A percentile compares a stretch with the other conserved stretches of the same genome.
Evolutionary conservation across 2,888 invertebrate species (phyloP).

Genomic region (Tetranychus truncatus): DNA sequence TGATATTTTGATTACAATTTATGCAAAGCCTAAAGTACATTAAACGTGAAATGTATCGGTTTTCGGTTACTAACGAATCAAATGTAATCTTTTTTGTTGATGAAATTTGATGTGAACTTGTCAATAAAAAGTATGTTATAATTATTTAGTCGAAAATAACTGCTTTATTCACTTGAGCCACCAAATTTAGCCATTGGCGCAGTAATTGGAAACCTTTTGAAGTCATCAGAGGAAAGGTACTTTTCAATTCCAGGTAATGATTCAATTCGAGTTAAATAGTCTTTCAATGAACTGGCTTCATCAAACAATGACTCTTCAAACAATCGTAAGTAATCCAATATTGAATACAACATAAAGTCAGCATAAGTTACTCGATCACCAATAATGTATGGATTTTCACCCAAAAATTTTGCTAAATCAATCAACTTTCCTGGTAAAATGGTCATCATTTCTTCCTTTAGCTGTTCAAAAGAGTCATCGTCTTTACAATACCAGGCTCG

Average conservation of each 20-base stretch:
- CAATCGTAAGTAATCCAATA: not conserved
- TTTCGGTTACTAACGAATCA: too few relatives aligned
- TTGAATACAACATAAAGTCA: conserved; percentile 10
- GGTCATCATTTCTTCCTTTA: conserved; percentile 28
- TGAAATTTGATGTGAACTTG: too few relatives aligned
- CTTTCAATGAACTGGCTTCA: not conserved
- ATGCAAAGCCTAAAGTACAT: too few relatives aligned
- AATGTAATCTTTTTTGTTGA: too few relatives aligned
- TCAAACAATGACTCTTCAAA: not conserved
- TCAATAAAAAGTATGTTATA: too few relatives aligned
- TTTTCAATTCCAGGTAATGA: conserved; percentile 5
- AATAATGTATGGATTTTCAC: conserved; percentile 8
- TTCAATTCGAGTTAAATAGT: conserved; percentile 10
- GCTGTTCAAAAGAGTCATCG: conserved; percentile 17
- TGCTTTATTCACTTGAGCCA: not conserved
- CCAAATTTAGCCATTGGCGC: not conserved
- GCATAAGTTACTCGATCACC: conserved; percentile 12
- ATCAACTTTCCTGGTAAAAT: not conserved
- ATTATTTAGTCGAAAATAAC: too few relatives aligned
- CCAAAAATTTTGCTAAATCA: conserved; percentile 1
- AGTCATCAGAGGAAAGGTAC: conserved; percentile 1
- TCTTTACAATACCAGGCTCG: conserved; percentile 31
- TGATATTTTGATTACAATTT: too few relatives aligned
- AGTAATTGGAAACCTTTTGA: not conserved
- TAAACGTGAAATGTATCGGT: too few relatives aligned